Base-by-base conservation (phyloP, 2,888 invertebrate species). In the Malthinus flaveolus region DNA sequence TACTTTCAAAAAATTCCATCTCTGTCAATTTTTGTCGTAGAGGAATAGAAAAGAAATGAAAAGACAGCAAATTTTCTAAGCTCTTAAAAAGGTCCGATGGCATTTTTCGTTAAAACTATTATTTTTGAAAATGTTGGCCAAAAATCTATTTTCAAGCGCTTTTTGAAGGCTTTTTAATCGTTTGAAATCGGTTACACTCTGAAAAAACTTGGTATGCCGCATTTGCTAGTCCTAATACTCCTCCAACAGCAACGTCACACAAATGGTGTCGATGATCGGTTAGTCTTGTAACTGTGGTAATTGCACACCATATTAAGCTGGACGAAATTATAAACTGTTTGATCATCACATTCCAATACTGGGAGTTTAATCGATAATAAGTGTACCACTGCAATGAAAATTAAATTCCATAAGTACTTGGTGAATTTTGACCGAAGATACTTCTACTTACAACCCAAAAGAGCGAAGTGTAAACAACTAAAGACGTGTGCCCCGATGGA, bases 251-350 rank as follows among this genome's bases (percentile, higher is more conserved):
- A 0, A 90, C 90, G 70, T 91, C 91, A 88, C 89, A 89, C 88
- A 90, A 90, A 73, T 90, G 90, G 73, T 91, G 91, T 23, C 90
- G 79, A 73, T 86, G 83, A 74, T 91, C 91, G 0, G 86, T 84
- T 64, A 91, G 82, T 62, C 91, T 80, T 9, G 87, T 85, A 35
- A 89, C 75, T 0, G 88, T 84, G 71, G 88, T 89, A 32, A 85
- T 77, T 0, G 85, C 77, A 0, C 85, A 84, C 85, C 87, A 89
- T 1, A 84, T 73, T 51, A 87, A 71, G 56, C 81, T 68, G 0
- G 80, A 75, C 59, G n/a, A 15, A 7, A 42, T 42, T 42, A 42
- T n/a, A 9, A 42, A 11, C 9, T 13, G 10, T 6, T 42, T 13
- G 6, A 42, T 23, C 12, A 11, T 6, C 1, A n/a, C 7, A 42